Evolutionary conservation across 2,797 vertebrate species (phyloP).

Genomic region (Melanogrammus aeglefinus): DNA sequence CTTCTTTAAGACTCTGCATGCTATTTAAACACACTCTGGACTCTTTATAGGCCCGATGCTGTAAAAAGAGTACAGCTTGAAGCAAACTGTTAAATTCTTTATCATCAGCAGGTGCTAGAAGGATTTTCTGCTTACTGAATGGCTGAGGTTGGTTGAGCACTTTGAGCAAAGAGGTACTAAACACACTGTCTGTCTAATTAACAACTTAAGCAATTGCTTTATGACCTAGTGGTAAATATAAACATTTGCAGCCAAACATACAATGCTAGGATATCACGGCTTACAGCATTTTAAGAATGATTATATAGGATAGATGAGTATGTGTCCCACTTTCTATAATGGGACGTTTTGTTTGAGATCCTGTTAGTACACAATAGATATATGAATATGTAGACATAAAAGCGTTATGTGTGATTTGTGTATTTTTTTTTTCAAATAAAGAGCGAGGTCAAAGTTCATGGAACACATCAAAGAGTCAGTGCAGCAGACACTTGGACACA

Average conservation of each 20-base stretch:
- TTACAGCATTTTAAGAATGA: neutral
- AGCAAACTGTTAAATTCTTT: neutral
- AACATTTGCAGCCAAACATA: neutral
- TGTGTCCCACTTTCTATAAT: neutral
- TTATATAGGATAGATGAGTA: neutral
- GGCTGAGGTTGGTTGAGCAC: neutral
- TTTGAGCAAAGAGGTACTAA: neutral
- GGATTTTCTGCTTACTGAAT: neutral
- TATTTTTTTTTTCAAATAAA: neutral
- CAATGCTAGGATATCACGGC: neutral
- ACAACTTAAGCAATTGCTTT: neutral
- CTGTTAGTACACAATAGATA: neutral
- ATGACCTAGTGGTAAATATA: neutral
- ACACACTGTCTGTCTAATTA: neutral
- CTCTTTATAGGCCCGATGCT: neutral
- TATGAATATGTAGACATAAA: neutral
- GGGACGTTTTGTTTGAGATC: neutral
- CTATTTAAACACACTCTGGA: neutral
- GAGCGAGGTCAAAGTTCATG: neutral
- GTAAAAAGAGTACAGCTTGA: neutral
- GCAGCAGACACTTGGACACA: neutral
- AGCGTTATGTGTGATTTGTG: neutral
- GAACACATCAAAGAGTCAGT: neutral
- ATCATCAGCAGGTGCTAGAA: neutral
- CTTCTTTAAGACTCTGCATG: neutral